Percentiles rank a stretch among this genome's conserved stretches.
phyloP scores from a whole-genome alignment of 2,113 vertebrate genomes.

The Poeciliopsis retropinna region DNA sequence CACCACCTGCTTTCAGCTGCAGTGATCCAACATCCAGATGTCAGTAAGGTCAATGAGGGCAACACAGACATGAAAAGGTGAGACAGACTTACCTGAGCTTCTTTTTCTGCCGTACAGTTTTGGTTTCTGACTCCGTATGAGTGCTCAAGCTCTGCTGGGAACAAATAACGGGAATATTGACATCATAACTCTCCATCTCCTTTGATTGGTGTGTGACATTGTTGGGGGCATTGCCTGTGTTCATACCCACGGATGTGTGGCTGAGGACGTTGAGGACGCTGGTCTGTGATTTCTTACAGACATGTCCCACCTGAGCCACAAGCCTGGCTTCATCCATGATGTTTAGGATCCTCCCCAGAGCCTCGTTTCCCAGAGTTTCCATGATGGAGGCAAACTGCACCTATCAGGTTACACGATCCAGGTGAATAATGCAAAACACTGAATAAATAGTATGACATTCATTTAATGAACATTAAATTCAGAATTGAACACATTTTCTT shows the following conservation, averaged over 20 bases:
- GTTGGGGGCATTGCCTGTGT: not conserved
- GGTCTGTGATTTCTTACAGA: constrained; percentile 31
- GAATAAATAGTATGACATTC: too few relatives aligned
- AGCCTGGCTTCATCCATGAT: constrained; percentile 67
- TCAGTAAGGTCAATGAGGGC: constrained; percentile 14
- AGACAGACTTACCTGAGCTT: constrained; percentile 35
- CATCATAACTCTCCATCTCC: rapidly evolving
- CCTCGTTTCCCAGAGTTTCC: constrained; percentile 79
- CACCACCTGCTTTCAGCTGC: constrained; percentile 10
- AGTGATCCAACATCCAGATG: not conserved
- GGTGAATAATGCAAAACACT: too few relatives aligned
- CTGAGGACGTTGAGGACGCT: constrained; percentile 68
- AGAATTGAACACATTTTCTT: too few relatives aligned
- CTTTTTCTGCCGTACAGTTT: rapidly evolving
- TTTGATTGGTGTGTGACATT: not conserved
- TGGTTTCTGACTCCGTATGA: constrained; percentile 45
- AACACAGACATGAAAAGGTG: not conserved
- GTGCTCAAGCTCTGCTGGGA: constrained; percentile 54
- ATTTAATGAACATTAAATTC: too few relatives aligned
- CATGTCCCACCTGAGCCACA: constrained; percentile 18
- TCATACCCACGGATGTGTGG: constrained; percentile 57
- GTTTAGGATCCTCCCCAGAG: constrained; percentile 78
- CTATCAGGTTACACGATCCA: constrained; percentile 40
- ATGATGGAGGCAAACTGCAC: constrained; percentile 73
- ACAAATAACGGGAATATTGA: not conserved